Evolutionary conservation across 2,797 vertebrate species (phyloP).

Genomic region (Eulemur albifrons): DNA sequence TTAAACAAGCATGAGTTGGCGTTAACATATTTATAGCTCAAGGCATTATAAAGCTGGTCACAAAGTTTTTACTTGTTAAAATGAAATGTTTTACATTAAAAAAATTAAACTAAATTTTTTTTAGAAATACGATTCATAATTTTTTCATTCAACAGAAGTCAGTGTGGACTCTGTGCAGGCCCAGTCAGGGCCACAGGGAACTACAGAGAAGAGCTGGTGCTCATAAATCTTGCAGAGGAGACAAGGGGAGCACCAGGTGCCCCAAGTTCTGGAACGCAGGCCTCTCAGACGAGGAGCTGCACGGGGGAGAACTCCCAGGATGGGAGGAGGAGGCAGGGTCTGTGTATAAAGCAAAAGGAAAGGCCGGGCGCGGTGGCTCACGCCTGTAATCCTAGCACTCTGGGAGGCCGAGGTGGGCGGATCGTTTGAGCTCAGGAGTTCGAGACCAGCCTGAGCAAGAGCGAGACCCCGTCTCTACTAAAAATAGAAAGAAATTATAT

Average conservation of each 20-base stretch:
- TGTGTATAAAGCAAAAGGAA: too few species aligned
- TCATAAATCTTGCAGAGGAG: not conserved
- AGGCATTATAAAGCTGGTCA: not conserved
- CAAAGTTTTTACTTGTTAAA: not conserved
- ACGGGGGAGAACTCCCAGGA: too few species aligned
- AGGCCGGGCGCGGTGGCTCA: too few species aligned
- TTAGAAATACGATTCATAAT: not conserved
- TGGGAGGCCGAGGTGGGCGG: too few species aligned
- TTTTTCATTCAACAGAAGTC: not conserved
- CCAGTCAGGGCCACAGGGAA: not conserved
- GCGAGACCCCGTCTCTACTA: too few species aligned
- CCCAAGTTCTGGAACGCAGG: not conserved
- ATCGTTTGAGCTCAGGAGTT: too few species aligned
- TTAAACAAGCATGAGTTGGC: not conserved
- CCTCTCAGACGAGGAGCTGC: not conserved
- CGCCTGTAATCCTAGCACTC: too few species aligned
- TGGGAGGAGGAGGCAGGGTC: rapidly evolving
- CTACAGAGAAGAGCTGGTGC: not conserved
- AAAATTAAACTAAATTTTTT: not conserved
- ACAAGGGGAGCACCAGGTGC: not conserved
- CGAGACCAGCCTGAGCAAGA: too few species aligned
- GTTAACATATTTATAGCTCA: not conserved
- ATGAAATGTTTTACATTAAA: not conserved
- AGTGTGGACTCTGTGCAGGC: not conserved
- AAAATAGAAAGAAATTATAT: too few species aligned